Base-by-base conservation (phyloP, 2,888 invertebrate genomes). In the Acleris literana region DNA sequence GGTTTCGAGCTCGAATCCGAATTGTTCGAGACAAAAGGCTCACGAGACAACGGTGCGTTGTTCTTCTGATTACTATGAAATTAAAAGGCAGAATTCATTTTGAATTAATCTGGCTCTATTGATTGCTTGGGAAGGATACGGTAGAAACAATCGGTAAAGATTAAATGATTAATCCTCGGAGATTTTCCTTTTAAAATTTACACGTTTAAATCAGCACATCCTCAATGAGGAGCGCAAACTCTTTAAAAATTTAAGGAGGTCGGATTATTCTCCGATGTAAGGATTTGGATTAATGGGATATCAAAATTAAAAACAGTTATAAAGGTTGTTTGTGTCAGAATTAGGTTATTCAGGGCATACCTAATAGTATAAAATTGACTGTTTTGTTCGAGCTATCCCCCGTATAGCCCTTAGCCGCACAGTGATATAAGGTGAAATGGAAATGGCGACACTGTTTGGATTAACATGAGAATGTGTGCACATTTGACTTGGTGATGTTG, bases 351-450 rank as follows among this genome's bases (percentile, higher is more conserved):
- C 18, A 49, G 65, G 72, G 70, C 70, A 72, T 82, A n/a, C n/a
- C n/a, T n/a, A 82, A 83, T 86, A 78, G 83, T 77, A 73, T 83
- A 77, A 81, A 84, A 86, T 84, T 83, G 84, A 82, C 76, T 74
- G 74, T 70, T 78, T 85, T 82, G 81, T 81, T 71, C 67, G 72
- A 74, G 70, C 77, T 77, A 77, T 74, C 74, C 77, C 76, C 75
- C 3, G 73, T 79, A 76, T 75, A 73, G 46, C 57, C 61, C 61
- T 61, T 52, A 62, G 18, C 13, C 39, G 39, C 56, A 29, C 48
- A 22, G 18, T 62, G 66, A 66, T 66, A 57, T 66, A 66, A 57
- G 51, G 39, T 52, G 39, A 57, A 39, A 66, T 66, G 66, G 52
- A 62, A 62, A 61, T 57, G 52, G 61, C 60, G 65, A 65, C 65